Evolutionary conservation across 2,888 invertebrate genomes (phyloP).

Genomic region (Trachelus iudaicus): DNA sequence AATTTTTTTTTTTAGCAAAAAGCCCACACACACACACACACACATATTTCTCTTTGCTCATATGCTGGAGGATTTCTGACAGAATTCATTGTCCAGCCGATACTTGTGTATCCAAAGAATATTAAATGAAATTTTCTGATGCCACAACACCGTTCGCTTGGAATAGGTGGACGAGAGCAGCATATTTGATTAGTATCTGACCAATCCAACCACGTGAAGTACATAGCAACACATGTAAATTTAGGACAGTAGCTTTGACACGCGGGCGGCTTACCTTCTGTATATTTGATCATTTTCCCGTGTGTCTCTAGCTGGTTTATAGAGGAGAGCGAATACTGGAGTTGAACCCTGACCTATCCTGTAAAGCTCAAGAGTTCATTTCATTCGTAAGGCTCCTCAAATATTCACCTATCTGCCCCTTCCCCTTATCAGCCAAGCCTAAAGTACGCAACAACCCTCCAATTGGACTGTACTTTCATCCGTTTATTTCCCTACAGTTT

Average conservation of each 20-base stretch:
- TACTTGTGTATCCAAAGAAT: too few species aligned
- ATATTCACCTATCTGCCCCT: conserved; percentile 44
- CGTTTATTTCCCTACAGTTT: too few species aligned
- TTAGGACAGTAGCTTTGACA: conserved; percentile 9
- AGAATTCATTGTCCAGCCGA: too few species aligned
- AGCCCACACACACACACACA: too few species aligned
- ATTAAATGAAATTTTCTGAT: too few species aligned
- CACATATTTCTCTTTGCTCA: too few species aligned
- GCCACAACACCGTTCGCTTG: not conserved
- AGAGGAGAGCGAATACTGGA: conserved; percentile 29
- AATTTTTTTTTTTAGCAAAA: too few species aligned
- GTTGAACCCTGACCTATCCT: conserved; percentile 49
- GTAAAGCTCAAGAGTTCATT: conserved; percentile 43
- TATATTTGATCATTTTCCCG: conserved; percentile 31
- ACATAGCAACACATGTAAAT: conserved; percentile 21
- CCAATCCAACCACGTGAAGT: not conserved
- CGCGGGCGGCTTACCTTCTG: conserved; percentile 21
- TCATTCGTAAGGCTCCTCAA: conserved; percentile 44
- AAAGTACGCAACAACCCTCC: too few species aligned
- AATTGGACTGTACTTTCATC: too few species aligned
- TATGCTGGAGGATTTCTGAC: too few species aligned
- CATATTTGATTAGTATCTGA: not conserved
- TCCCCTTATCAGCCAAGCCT: conserved; percentile 2
- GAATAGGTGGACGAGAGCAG: not conserved
- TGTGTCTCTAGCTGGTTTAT: conserved; percentile 32